Evolutionary conservation across 2,113 vertebrate species (phyloP), one percentile per base, ranked within the genome.

Genomic region (Oplegnathus fasciatus): DNA sequence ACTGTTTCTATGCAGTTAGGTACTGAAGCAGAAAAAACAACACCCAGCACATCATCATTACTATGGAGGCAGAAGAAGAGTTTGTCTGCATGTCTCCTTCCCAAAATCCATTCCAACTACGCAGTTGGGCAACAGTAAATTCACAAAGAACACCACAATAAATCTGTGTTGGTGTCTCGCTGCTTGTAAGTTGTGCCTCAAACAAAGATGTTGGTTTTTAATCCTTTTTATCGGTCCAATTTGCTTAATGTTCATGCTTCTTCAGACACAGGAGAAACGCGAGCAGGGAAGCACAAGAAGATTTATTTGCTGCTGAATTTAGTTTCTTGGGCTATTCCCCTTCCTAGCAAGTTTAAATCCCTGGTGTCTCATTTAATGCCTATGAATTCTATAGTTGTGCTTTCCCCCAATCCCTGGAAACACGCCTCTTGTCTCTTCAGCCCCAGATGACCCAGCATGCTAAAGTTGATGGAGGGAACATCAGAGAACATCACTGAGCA

Each of bases 401-500:
- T 18, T n/a, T 24, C 18, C 22, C 11, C 30, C 1, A 15, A 44
- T 55, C 40, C 68, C 71, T 20, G 34, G 62, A 64, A 40, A 73
- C 66, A 11, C 6, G 18, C 8, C 28, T 22, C 13, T 20, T 1
- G 30, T 48, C 46, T n/a, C 52, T 20, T 69, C 14, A 52, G 64
- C 40, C 28, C 15, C 13, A 24, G 37, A 67, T 75, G 37, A 84
- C 55, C 50, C n/a, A 13, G 14, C 18, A 44, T 26, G 44, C 32
- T 57, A 64, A 74, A 71, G 60, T 58, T 75, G 62, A 22, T 4
- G 24, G 57, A 65, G 62, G 34, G 34, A 74, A 79, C 72, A 64
- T 85, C 55, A 42, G 58, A 78, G 67, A 90, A 66, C 86, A 77
- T 73, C 78, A 84, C 80, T 81, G 75, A 88, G 77, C 78, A 86